These are phyloP conservation scores for Babylonia areolata DNA, from an alignment of 1,140 invertebrate genomes.

Conservation along the genomic window DNA sequence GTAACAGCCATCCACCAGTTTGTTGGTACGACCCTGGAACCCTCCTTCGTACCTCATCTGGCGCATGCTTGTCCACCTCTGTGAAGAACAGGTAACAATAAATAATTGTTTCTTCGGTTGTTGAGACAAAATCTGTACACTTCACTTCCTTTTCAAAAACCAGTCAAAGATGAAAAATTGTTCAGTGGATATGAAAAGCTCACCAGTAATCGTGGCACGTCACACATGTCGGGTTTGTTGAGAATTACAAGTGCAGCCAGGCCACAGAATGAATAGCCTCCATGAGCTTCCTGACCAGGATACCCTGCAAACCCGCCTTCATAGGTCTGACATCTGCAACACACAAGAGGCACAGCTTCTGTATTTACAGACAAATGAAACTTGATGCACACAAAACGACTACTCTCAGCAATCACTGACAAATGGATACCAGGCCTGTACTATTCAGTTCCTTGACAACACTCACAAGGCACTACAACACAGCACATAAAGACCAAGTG, in stretches of 20 bases:
- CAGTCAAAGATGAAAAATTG: too few relatives aligned
- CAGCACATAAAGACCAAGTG: too few relatives aligned
- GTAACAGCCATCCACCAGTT: conserved; percentile 98
- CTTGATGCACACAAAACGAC: too few relatives aligned
- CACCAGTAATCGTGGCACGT: conserved; percentile 87
- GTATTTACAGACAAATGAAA: too few relatives aligned
- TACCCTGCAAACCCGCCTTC: conserved; percentile 97
- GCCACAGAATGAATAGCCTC: conserved; percentile 98
- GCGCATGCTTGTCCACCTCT: conserved; percentile 90
- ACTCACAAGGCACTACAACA: too few relatives aligned
- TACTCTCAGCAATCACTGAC: not conserved
- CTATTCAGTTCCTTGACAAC: too few relatives aligned
- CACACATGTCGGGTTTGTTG: conserved; percentile 86
- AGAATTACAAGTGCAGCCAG: conserved; percentile 91
- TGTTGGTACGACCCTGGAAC: conserved; percentile 94
- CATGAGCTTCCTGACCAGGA: conserved; percentile 98
- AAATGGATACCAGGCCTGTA: too few relatives aligned
- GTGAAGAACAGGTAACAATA: too few relatives aligned
- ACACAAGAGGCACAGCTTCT: not conserved
- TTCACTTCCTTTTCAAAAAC: too few relatives aligned
- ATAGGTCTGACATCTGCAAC: conserved; percentile 92
- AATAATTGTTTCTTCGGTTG: too few relatives aligned
- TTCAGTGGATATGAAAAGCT: conserved; percentile 39
- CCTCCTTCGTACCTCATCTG: conserved; percentile 95
- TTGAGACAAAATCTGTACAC: too few relatives aligned